phyloP scores from a whole-genome alignment of 2,113 vertebrate genomes.

The Lophura nycthemera region DNA sequence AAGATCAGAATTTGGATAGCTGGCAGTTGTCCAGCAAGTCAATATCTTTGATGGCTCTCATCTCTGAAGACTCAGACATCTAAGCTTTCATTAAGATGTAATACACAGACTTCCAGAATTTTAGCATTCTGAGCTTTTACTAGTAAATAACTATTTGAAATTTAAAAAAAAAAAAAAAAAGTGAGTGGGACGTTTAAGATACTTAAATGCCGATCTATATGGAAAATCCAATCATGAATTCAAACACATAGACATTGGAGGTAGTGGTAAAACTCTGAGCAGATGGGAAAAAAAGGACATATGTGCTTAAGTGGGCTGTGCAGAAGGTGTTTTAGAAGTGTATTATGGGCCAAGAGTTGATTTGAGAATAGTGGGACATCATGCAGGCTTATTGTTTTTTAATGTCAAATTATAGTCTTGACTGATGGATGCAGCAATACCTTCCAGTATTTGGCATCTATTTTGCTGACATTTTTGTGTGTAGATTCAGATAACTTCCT shows the following conservation, averaged over 20 bases:
- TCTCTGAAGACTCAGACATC: not conserved
- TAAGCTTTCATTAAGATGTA: not conserved
- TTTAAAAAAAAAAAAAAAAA: not conserved
- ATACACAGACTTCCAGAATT: not conserved
- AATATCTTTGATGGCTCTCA: not conserved
- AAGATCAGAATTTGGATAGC: not conserved
- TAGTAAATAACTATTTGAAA: not conserved
- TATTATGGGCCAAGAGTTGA: not conserved
- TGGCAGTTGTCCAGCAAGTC: not conserved
- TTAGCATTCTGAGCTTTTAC: not conserved
- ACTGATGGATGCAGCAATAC: slow-evolving; percentile 1
- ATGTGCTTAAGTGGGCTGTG: slow-evolving; percentile 11
- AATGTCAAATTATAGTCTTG: slow-evolving; percentile 4
- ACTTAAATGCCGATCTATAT: not conserved
- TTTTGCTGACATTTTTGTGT: slow-evolving; percentile 14
- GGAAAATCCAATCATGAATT: not conserved
- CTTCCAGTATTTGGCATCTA: not conserved
- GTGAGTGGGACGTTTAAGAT: not conserved
- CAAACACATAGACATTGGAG: not conserved
- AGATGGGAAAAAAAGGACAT: slow-evolving; percentile 36
- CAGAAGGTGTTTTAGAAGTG: slow-evolving; percentile 7
- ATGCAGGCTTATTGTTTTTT: slow-evolving; percentile 6
- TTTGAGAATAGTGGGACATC: not conserved
- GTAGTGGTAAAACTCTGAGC: not conserved
- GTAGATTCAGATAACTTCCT: not conserved